Conservation (phyloP, 1,140 invertebrate species). For the Orchesella cincta region DNA sequence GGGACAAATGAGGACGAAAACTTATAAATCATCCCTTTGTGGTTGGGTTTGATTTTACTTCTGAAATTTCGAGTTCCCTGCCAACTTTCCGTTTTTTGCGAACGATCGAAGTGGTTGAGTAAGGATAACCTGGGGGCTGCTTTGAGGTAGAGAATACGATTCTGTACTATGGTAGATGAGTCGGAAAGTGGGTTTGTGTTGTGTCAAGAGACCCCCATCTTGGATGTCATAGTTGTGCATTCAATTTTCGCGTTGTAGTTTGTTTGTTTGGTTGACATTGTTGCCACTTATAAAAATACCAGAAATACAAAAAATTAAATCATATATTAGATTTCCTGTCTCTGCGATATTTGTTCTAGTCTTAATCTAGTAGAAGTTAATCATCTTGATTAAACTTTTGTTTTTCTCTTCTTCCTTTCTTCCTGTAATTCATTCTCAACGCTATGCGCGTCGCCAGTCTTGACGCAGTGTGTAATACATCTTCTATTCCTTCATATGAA, state of each 20-base stretch:
- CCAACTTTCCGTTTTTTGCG: conserved; percentile 6
- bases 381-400: neutral
- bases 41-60: neutral
- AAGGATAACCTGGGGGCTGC: neutral
- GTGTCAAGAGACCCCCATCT: too few relatives aligned
- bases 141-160: neutral
- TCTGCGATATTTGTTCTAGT: neutral
- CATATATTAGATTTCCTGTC: too few relatives aligned
- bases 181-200: too few relatives aligned
- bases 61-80: neutral
- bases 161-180: neutral
- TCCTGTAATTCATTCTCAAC: neutral
- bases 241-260: too few relatives aligned
- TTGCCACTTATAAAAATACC: neutral
- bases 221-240: too few relatives aligned
- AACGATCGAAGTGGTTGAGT: neutral
- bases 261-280: neutral
- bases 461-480: neutral
- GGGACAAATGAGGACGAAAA: neutral
- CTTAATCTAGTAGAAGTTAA: neutral
- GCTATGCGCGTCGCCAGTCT: neutral
- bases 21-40: neutral
- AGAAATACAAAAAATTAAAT: too few relatives aligned
- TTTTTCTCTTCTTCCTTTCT: neutral
- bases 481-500: neutral